Evolutionary conservation across 2,797 vertebrate species (phyloP).

Genomic region (Pseudotriccus pelzelni): DNA sequence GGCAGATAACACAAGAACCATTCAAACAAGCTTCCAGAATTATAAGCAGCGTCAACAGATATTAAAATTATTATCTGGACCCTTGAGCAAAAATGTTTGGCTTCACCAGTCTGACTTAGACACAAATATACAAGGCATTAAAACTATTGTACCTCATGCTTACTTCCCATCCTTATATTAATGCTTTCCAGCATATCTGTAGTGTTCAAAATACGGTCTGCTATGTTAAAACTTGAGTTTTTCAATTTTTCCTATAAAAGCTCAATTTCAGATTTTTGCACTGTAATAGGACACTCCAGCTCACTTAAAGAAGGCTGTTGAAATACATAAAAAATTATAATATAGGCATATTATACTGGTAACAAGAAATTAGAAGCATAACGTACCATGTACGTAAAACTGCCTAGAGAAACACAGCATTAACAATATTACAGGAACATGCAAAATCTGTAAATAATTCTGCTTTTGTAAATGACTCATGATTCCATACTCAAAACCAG

Average conservation of each 20-base stretch:
- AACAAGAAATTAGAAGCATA: background rate
- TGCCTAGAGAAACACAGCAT: background rate
- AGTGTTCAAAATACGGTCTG: slow-evolving; percentile 20
- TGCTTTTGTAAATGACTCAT: background rate
- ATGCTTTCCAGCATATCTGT: slow-evolving; percentile 37
- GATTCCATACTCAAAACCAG: background rate
- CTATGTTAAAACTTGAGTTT: slow-evolving; percentile 44
- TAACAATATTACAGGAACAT: background rate
- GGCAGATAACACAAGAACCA: slow-evolving; percentile 63
- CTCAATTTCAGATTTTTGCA: slow-evolving; percentile 74
- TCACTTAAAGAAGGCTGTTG: slow-evolving; percentile 51
- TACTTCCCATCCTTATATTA: slow-evolving; percentile 40
- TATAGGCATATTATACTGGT: background rate
- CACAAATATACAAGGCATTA: slow-evolving; percentile 60
- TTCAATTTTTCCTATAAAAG: slow-evolving; percentile 73
- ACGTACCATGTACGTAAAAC: background rate
- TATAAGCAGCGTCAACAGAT: slow-evolving; percentile 65
- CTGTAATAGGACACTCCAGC: slow-evolving; percentile 59
- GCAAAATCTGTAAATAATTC: background rate
- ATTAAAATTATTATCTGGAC: slow-evolving; percentile 72
- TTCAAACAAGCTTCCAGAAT: slow-evolving; percentile 67
- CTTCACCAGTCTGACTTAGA: slow-evolving; percentile 57
- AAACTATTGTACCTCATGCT: slow-evolving; percentile 62
- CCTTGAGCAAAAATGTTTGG: slow-evolving; percentile 70
- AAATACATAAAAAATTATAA: slow-evolving; percentile 35